A percentile compares a stretch with the other conserved stretches of the same genome.
phyloP scores from a whole-genome alignment of 2,113 vertebrate genomes.

The Rynchops niger region DNA sequence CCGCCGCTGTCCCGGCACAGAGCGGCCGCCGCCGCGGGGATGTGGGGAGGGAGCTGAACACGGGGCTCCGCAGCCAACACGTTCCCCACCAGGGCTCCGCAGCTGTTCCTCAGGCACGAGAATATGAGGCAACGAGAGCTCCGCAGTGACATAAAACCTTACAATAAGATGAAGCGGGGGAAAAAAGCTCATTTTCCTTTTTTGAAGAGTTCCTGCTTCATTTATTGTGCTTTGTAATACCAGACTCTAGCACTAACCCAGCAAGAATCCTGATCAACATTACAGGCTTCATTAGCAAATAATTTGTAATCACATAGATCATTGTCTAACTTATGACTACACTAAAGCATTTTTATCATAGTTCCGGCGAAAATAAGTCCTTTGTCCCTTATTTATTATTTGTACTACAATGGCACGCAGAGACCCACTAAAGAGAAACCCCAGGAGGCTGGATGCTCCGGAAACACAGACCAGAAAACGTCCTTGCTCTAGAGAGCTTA shows the following conservation, averaged over 20 bases:
- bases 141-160: not conserved
- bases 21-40: too few relatives aligned
- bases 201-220: not conserved
- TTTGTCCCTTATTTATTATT: not conserved
- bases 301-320: not conserved
- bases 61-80: rapidly evolving
- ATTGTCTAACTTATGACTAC: not conserved
- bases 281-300: not conserved
- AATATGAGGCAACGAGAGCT: not conserved
- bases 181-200: not conserved
- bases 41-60: not conserved
- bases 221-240: constrained; percentile 29
- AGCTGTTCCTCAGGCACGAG: not conserved
- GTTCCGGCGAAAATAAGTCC: not conserved
- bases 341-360: not conserved
- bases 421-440: not conserved
- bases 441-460: not conserved
- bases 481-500: constrained; percentile 1
- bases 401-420: not conserved
- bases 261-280: not conserved
- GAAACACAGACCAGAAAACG: not conserved
- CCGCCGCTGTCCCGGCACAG: not conserved
- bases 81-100: not conserved
- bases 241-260: not conserved
- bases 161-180: rapidly evolving